Conservation (phyloP, 2,113 vertebrate species). For the Phainopepla nitens region DNA sequence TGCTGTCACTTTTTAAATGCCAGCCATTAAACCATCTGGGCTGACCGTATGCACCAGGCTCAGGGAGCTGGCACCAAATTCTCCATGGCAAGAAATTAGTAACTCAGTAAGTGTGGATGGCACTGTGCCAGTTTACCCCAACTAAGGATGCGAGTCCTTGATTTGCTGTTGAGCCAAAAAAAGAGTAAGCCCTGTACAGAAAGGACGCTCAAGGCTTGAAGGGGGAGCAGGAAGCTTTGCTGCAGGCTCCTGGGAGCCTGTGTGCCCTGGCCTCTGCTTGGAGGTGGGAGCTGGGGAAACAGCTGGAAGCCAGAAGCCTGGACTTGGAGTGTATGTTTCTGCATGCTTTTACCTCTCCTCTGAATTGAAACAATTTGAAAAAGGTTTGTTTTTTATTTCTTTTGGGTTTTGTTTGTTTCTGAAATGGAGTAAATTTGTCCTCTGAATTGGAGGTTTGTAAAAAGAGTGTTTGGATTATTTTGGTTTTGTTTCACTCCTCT, state of each 20-base stretch:
- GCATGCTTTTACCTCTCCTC: neutral
- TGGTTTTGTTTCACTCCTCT: neutral
- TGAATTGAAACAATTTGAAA: neutral
- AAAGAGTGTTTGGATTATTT: neutral
- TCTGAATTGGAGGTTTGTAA: neutral
- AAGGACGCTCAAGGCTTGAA: neutral
- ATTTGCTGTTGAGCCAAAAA: neutral
- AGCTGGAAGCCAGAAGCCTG: neutral
- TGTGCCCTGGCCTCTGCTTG: neutral
- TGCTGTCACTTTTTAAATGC: constrained; percentile 14
- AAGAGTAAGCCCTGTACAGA: neutral
- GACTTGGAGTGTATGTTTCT: neutral
- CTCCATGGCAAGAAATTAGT: neutral
- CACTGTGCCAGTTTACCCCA: neutral
- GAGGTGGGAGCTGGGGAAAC: neutral
- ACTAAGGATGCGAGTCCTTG: neutral
- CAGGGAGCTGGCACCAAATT: neutral
- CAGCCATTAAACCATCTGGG: constrained; percentile 8
- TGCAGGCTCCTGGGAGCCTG: neutral
- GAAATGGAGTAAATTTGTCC: neutral
- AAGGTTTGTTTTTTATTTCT: neutral
- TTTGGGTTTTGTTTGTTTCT: neutral
- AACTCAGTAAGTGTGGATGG: neutral
- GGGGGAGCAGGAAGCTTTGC: neutral
- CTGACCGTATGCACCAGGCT: neutral